Evolutionary conservation across 2,113 vertebrate genomes (phyloP).

Genomic region (Cololabis saira): DNA sequence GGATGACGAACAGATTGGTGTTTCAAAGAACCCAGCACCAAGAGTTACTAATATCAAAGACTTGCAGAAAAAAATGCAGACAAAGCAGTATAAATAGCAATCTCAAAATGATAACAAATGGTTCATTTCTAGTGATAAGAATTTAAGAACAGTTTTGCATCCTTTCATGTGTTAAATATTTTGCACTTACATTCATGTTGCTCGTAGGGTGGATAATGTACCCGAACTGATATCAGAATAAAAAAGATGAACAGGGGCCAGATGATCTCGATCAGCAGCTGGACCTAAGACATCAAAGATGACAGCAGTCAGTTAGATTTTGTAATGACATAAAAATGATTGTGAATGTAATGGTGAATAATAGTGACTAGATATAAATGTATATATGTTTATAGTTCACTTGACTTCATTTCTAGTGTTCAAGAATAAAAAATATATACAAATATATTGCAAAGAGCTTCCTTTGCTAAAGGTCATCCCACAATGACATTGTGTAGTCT

Average conservation of each 20-base stretch:
- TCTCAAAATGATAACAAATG: background rate
- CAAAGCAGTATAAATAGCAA: background rate
- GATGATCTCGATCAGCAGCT: slow-evolving; percentile 92
- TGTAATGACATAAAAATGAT: background rate
- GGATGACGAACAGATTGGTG: slow-evolving; percentile 17
- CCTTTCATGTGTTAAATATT: background rate
- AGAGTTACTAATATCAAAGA: background rate
- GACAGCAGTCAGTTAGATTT: slow-evolving; percentile 2
- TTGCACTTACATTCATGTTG: slow-evolving; percentile 93
- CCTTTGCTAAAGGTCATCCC: slow-evolving; percentile 35
- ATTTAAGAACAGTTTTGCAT: background rate
- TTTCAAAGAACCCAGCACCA: slow-evolving; percentile 7
- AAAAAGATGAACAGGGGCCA: slow-evolving; percentile 99
- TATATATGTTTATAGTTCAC: slow-evolving; percentile 3
- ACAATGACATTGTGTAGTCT: slow-evolving; percentile 39
- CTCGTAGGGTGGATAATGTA: slow-evolving; percentile 94
- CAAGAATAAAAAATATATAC: background rate
- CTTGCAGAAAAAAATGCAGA: background rate
- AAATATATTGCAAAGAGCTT: background rate
- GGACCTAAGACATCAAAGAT: slow-evolving; percentile 80
- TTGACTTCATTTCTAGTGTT: background rate
- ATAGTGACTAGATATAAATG: background rate
- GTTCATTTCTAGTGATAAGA: no score
- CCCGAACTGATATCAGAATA: slow-evolving; percentile 94
- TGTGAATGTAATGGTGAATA: slow-evolving; percentile 3